Evolutionary conservation across 2,888 invertebrate genomes (phyloP), one percentile per base, ranked within the genome.

Genomic region (Epiblema foenella): DNA sequence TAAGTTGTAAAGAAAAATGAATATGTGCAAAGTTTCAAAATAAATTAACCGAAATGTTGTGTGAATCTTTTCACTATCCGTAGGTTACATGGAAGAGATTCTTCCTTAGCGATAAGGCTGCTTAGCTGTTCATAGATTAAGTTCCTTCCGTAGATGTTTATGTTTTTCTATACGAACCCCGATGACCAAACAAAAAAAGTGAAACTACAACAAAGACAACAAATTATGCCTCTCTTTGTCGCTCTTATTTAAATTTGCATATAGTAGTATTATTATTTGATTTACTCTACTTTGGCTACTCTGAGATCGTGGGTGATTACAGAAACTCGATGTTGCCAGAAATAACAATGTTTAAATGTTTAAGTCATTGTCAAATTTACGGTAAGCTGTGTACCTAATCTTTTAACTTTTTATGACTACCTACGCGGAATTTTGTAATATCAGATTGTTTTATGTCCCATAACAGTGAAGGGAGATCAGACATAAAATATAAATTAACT

Each of bases 371-470:
- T 37, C 56, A 54, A 60, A 70, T 46, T 66, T 66, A 66, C 60
- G 56, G 42, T 63, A 69, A 69, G 37, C 37, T 17, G 29, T 11
- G 65, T n/a, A n/a, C n/a, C n/a, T 65, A 54, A 70, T 70, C 54
- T 59, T 69, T 70, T 70, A 65, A 70, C 33, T 52, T 52, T 69
- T 70, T 65, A 66, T 46, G 70, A 70, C 54, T 56, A 56, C 10
- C 54, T 56, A 56, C 10, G 20, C 46, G 39, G 51, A 69, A 58
- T 64, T 64, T 59, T 58, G 37, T 52, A 58, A 69, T 64, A 64
- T 64, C 69, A 58, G 52, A 69, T 58, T 51, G 64, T 49, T 69
- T 69, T 64, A 69, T 64, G 64, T 24, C 51, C 51, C 67, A 59
- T 64, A 51, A 42, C 64, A 49, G 46, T 62, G 49, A 51, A 49